Evolutionary conservation across 2,797 vertebrate genomes (phyloP), one percentile per base, ranked within the genome.

Genomic region (Acrossocheilus fasciatus): DNA sequence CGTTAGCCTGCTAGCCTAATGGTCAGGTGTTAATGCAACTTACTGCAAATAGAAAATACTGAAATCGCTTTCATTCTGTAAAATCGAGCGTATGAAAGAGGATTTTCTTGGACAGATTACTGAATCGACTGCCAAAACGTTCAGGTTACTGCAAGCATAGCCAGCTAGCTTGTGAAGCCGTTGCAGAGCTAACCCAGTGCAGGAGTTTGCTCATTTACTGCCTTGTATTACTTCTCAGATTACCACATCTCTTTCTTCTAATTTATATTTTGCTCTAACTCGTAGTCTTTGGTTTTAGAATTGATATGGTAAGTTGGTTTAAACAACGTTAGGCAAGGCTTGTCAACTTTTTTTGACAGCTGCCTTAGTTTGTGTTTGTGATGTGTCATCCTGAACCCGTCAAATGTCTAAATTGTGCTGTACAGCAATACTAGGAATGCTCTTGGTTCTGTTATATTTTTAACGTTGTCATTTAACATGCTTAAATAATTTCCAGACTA

Each of bases 241-340:
- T 77, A 76, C 62, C 52, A 77, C 70, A 30, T 52, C 9, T 57
- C 85, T 72, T 41, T 68, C 64, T 75, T 62, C 36, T 85, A 41
- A 52, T 69, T 86, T 72, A 50, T 78, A 54, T 74, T 87, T 86
- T 85, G 74, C 64, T 85, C 80, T 89, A 78, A 78, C 62, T 77
- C 78, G 41, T 87, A 82, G 83, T 85, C 83, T 83, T 82, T 83
- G 73, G 47, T 79, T 88, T 85, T 80, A 88, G 87, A 83, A 54
- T 85, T 83, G 59, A 74, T 62, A 89, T 87, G 86, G 88, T 89
- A 89, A 89, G 86, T 89, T 78, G 74, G 74, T 77, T 39, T 87
- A 69, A 54, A 66, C 12, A 73, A 69, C 81, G 64, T 77, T 36
- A 72, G 70, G 70, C 23, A 69, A 88, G 52, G 77, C 34, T 41